Percentiles rank a stretch among this genome's conserved stretches.
Evolutionary conservation across 2,888 invertebrate genomes (phyloP).

Genomic region (Hypercompe scribonia): DNA sequence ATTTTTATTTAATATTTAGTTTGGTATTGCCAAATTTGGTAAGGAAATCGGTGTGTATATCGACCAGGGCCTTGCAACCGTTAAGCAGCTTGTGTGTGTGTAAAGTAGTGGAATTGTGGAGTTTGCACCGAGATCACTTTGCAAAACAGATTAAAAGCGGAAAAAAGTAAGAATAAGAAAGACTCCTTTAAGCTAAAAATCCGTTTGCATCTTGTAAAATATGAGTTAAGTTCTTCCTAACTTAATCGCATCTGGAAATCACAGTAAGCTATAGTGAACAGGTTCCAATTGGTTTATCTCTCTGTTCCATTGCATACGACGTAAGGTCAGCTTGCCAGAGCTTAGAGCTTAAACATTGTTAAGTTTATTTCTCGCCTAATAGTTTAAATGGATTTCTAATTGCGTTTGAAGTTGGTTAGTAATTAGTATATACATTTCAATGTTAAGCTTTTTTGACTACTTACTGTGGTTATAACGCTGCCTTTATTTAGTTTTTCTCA

Average conservation of each 20-base stretch:
- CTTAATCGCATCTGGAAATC: constrained; percentile 22
- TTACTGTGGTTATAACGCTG: background rate
- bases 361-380: constrained; percentile 2
- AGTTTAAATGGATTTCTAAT: constrained; percentile 2
- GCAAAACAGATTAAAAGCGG: too few relatives aligned
- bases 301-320: constrained; percentile 19
- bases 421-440: background rate
- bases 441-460: background rate
- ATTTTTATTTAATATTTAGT: too few relatives aligned
- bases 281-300: constrained; percentile 24
- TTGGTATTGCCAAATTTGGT: too few relatives aligned
- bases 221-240: constrained; percentile 7
- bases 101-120: too few relatives aligned
- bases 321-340: constrained; percentile 7
- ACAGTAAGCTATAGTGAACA: constrained; percentile 19
- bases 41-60: too few relatives aligned
- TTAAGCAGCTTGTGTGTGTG: too few relatives aligned
- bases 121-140: too few relatives aligned
- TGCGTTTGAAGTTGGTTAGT: background rate
- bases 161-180: too few relatives aligned
- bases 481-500: too few relatives aligned
- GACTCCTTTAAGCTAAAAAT: background rate
- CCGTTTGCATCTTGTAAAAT: constrained; percentile 8
- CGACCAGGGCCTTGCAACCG: too few relatives aligned
- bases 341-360: background rate